Percentiles rank a stretch among this genome's conserved stretches.
phyloP scores from a whole-genome alignment of 2,797 vertebrate genomes.

The Takifugu rubripes region DNA sequence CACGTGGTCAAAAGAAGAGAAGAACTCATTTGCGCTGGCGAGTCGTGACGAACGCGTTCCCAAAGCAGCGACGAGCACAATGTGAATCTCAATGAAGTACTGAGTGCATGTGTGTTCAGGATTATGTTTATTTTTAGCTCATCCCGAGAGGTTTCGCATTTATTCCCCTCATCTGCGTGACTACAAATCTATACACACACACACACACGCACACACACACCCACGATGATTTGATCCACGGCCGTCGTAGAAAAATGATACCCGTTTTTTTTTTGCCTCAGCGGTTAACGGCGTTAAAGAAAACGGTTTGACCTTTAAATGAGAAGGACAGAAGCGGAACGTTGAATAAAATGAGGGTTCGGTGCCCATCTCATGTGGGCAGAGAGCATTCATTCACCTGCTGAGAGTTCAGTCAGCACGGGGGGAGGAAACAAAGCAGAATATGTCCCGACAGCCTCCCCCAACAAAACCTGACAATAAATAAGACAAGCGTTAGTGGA shows the following conservation, averaged over 20 bases:
- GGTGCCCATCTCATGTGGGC: conserved; percentile 43
- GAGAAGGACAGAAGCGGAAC: conserved; percentile 5
- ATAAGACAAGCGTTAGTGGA: conserved; percentile 38
- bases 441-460: neutral
- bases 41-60: conserved; percentile 49
- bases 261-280: conserved; percentile 69
- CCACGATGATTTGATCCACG: conserved; percentile 63
- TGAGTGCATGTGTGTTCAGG: conserved; percentile 39
- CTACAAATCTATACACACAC: conserved; percentile 64
- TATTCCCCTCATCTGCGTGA: conserved; percentile 56
- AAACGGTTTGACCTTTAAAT: conserved; percentile 1
- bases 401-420: conserved; percentile 39
- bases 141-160: conserved; percentile 57
- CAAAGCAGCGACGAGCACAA: conserved; percentile 46
- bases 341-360: conserved; percentile 21
- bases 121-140: conserved; percentile 66
- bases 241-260: conserved; percentile 65
- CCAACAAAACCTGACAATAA: conserved; percentile 37
- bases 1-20: conserved; percentile 65
- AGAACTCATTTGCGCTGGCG: conserved; percentile 49
- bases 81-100: conserved; percentile 53
- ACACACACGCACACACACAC: conserved; percentile 49
- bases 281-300: conserved; percentile 42
- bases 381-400: conserved; percentile 42
- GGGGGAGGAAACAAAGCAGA: conserved; percentile 13